A percentile compares a stretch with the other conserved stretches of the same genome.
Conservation (phyloP, 35 echinoderm and acorn worm species). For the Ophioderma brevispina region DNA sequence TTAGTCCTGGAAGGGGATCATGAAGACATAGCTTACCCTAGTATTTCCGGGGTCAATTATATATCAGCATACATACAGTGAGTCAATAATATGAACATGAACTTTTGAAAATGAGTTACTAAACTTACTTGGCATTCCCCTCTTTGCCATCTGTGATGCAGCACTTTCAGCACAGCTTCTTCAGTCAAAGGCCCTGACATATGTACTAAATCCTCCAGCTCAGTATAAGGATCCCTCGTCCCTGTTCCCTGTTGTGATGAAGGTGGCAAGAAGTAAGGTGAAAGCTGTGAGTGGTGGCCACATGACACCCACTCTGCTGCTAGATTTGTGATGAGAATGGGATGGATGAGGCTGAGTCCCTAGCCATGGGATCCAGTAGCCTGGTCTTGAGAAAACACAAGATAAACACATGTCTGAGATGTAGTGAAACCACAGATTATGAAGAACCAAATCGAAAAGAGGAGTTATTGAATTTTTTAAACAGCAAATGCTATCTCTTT, state of each 20-base stretch:
- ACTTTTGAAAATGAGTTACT: too few species aligned
- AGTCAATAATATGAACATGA: too few species aligned
- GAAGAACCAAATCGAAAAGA: too few species aligned
- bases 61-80: too few species aligned
- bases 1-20: too few species aligned
- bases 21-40: too few species aligned
- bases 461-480: too few species aligned
- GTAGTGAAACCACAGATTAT: too few species aligned
- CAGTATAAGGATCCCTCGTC: slow-evolving; percentile 29
- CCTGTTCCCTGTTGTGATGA: not conserved
- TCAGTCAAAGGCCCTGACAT: slow-evolving; percentile 89
- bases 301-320: slow-evolving; percentile 22
- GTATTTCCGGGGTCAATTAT: too few species aligned
- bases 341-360: not conserved
- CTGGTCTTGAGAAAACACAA: not conserved
- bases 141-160: slow-evolving; percentile 76
- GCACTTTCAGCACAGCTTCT: slow-evolving; percentile 54
- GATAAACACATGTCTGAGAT: too few species aligned
- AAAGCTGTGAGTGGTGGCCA: not conserved
- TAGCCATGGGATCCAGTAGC: not conserved
- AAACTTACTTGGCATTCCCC: slow-evolving; percentile 71
- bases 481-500: too few species aligned
- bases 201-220: slow-evolving; percentile 60
- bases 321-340: slow-evolving; percentile 21
- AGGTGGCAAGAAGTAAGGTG: slow-evolving; percentile 3